Base-by-base conservation (phyloP, 2,888 invertebrate genomes). In the Leptopilina syphax region DNA sequence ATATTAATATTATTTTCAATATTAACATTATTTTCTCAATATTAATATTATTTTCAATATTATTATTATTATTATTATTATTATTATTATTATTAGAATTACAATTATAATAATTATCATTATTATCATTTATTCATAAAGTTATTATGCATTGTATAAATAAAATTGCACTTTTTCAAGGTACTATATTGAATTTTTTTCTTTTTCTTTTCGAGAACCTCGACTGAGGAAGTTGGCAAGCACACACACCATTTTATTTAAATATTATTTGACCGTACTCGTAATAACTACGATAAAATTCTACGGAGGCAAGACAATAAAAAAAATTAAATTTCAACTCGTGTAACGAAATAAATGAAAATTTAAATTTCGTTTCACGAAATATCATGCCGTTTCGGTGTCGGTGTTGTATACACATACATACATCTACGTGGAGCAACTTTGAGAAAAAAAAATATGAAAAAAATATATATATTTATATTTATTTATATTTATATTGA, bases 221-320 rank as follows among this genome's bases (percentile, higher is more conserved):
- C 73, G 73, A 73, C 27, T 10, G 73, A 57, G 73, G 57, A 73
- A 57, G 9, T 57, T 73, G 57, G 57, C 73, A 54, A 73, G 73
- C 70, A 57, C n/a, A 70, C 47, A 9, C 12, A 2, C 2, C 10
- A 10, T 10, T 50, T 8, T 50, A 50, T 50, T 50, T 10, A 10
- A 50, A 10, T 50, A 34, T 57, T 24, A 57, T 73, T 70, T 73
- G 70, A 73, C 70, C 70, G 54, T 73, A 73, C 68, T 68, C 68
- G 85, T 50, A 34, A 50, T 82, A 81, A 79, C 85, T 86, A 85
- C 85, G 85, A 88, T 88, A 87, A 89, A 50, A 80, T 83, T 87
- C 86, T 87, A 89, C 84, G 86, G 87, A 87, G 90, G 89, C 90
- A 91, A 90, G 90, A 91, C 87, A 85, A 89, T 88, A 88, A 81